Percentiles rank a stretch among this genome's conserved stretches.
Conservation (phyloP, 2,113 vertebrate species). For the Protomyctophum bolini region DNA sequence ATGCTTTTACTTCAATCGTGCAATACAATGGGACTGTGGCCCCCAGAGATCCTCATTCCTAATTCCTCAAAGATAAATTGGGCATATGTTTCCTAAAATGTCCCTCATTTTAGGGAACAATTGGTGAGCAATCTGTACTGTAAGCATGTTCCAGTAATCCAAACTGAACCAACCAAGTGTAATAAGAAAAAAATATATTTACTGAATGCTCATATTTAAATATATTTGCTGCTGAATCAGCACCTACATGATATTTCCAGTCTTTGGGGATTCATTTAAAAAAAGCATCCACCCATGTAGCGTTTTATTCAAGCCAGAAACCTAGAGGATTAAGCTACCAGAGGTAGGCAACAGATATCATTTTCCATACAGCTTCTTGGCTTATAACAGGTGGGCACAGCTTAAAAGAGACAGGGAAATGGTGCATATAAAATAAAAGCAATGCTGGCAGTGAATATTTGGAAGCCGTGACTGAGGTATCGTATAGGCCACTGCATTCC, state of each 20-base stretch:
- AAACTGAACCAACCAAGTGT: slow-evolving; percentile 1
- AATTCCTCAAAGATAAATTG: background rate
- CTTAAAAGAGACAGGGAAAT: slow-evolving; percentile 52
- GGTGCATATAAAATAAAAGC: slow-evolving; percentile 61
- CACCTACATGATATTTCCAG: background rate
- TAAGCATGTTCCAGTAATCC: background rate
- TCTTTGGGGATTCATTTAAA: slow-evolving; percentile 2
- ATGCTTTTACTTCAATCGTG: background rate
- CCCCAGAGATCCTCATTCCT: background rate
- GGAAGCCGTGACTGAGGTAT: slow-evolving; percentile 45
- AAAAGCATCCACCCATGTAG: slow-evolving; percentile 5
- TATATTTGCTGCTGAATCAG: slow-evolving; percentile 3
- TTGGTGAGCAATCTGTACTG: background rate
- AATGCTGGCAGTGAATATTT: slow-evolving; percentile 48
- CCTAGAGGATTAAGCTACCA: slow-evolving; percentile 3
- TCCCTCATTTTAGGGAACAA: background rate
- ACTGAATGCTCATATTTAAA: background rate
- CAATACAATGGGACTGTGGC: background rate
- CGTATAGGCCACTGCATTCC: slow-evolving; percentile 25
- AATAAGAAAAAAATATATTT: background rate
- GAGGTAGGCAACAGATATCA: background rate
- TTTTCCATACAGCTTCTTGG: slow-evolving; percentile 25
- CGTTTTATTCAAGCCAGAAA: background rate
- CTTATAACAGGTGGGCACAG: slow-evolving; percentile 31
- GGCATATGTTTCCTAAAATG: background rate